These are phyloP conservation scores for Drusus annulatus DNA, from an alignment of 1,140 invertebrate species.

Conservation along the genomic window DNA sequence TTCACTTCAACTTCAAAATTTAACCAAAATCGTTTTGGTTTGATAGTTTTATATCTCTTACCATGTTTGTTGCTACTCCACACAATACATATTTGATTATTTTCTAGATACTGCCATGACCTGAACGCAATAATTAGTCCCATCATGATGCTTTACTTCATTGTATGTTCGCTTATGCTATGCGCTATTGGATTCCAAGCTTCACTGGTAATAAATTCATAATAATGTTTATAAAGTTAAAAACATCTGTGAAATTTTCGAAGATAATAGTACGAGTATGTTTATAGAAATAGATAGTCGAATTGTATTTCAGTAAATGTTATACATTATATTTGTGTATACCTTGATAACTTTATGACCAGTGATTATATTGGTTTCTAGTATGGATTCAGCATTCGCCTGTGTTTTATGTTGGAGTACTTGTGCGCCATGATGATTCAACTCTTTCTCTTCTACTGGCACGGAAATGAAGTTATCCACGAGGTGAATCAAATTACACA, in stretches of 20 bases:
- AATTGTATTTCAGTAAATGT: no score
- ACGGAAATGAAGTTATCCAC: constrained; percentile 61
- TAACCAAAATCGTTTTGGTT: neutral
- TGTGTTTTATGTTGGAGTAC: constrained; percentile 62
- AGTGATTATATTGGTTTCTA: constrained; percentile 44
- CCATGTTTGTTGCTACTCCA: neutral
- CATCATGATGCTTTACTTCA: constrained; percentile 63
- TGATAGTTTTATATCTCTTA: neutral
- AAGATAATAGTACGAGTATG: no score
- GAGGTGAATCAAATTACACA: constrained; percentile 40
- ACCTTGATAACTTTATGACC: neutral
- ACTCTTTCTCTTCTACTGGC: constrained; percentile 64
- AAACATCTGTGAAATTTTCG: neutral
- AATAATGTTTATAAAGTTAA: no score
- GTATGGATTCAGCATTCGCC: constrained; percentile 60
- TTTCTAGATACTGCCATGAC: constrained; percentile 58
- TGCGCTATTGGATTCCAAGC: constrained; percentile 64
- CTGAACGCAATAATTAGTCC: constrained; percentile 60
- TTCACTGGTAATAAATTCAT: constrained; percentile 62
- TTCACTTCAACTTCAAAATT: no score
- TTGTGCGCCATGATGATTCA: constrained; percentile 61
- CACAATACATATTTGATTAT: neutral
- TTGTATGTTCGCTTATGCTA: constrained; percentile 61
- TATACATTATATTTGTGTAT: neutral
- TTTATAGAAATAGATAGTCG: no score